phyloP scores from a whole-genome alignment of 92 coral and sea anemone genomes.

The Porites cylindrica region DNA sequence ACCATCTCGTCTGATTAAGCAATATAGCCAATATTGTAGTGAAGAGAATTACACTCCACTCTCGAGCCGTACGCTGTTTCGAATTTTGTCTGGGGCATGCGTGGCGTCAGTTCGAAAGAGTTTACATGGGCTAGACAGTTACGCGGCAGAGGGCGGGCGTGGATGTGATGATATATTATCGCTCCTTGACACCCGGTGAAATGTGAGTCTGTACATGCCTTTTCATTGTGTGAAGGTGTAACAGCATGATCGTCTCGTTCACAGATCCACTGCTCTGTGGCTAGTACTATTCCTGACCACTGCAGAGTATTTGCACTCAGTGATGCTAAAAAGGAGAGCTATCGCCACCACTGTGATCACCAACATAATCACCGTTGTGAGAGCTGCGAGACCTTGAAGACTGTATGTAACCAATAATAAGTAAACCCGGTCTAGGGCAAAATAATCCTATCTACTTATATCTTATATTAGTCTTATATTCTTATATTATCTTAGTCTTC shows the following conservation, averaged over 20 bases:
- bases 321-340: too few species aligned
- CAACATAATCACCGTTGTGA: too few species aligned
- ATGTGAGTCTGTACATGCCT: constrained; percentile 10
- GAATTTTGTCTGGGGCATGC: constrained; percentile 48
- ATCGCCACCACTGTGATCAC: too few species aligned
- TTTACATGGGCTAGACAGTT: constrained; percentile 59
- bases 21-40: constrained; percentile 49
- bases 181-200: constrained; percentile 13
- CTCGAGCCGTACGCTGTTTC: constrained; percentile 51
- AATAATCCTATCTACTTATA: too few species aligned
- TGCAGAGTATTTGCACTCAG: too few species aligned
- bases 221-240: constrained; percentile 4
- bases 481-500: too few species aligned
- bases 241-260: neutral
- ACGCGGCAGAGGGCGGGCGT: too few species aligned
- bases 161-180: neutral
- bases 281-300: too few species aligned
- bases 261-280: constrained; percentile 14
- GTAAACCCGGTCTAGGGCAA: too few species aligned
- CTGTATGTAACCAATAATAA: too few species aligned
- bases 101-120: constrained; percentile 60
- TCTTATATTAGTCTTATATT: too few species aligned
- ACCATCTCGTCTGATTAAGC: constrained; percentile 55
- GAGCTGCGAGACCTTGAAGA: too few species aligned
- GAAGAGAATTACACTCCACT: constrained; percentile 53